Conservation (phyloP, 2,113 vertebrate species). For the Fulica atra region DNA sequence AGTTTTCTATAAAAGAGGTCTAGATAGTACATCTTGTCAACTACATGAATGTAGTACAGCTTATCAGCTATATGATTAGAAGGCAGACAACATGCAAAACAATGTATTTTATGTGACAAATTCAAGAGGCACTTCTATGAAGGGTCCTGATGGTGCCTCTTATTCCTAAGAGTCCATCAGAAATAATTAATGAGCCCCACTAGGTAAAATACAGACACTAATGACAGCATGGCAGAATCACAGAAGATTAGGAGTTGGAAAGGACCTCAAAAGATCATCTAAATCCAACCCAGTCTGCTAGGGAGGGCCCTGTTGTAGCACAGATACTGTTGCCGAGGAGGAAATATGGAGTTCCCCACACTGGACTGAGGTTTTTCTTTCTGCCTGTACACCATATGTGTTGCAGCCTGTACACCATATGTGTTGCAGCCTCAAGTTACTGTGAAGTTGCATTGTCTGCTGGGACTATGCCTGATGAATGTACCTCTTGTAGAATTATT, state of each 20-base stretch:
- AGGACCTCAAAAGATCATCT: too few species aligned
- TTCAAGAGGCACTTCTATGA: neutral
- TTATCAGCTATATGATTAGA: neutral
- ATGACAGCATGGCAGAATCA: neutral
- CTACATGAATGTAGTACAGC: too few species aligned
- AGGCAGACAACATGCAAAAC: neutral
- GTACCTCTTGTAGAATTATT: neutral
- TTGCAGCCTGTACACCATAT: rapidly evolving
- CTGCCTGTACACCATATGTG: rapidly evolving
- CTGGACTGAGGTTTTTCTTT: neutral
- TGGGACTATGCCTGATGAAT: neutral
- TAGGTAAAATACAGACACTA: neutral
- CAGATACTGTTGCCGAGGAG: neutral
- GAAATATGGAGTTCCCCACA: neutral
- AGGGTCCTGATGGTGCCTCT: neutral
- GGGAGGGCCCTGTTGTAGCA: neutral
- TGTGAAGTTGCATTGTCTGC: neutral
- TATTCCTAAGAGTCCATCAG: neutral
- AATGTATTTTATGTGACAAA: rapidly evolving
- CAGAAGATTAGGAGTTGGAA: too few species aligned
- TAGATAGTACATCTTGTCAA: neutral
- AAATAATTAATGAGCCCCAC: neutral
- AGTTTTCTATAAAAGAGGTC: neutral
- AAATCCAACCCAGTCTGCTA: neutral
- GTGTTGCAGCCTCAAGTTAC: neutral